Conservation (phyloP, 1,140 invertebrate species). For the Drosophila sp. region DNA sequence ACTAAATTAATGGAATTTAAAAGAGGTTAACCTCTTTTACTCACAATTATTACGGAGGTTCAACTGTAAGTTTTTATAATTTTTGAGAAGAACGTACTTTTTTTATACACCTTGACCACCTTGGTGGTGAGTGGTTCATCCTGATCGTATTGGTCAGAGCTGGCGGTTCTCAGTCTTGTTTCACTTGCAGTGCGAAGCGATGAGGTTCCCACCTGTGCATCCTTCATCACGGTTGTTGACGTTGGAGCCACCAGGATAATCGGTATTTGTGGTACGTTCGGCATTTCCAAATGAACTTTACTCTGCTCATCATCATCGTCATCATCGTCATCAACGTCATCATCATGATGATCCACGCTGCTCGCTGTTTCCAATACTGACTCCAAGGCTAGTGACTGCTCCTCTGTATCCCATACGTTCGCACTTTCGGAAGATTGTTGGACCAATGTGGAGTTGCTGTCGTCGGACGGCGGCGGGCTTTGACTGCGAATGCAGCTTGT, state of each 20-base stretch:
- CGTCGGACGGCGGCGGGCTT: background rate
- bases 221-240: background rate
- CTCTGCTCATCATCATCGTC: background rate
- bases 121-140: slow-evolving; percentile 58
- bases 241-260: background rate
- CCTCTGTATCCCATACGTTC: no score
- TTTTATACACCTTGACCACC: slow-evolving; percentile 56
- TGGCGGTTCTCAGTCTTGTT: background rate
- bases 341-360: no score
- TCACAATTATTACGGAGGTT: no score
- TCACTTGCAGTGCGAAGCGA: background rate
- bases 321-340: background rate
- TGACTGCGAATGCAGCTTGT: slow-evolving; percentile 14
- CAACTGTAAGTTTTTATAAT: background rate
- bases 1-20: no score
- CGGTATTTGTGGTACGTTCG: background rate
- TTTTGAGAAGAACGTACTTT: slow-evolving; percentile 44
- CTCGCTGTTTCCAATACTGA: no score
- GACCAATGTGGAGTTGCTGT: background rate
- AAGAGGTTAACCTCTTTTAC: no score
- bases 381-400: background rate
- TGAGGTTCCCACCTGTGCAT: slow-evolving; percentile 25
- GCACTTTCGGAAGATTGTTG: background rate
- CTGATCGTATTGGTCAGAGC: slow-evolving; percentile 32
- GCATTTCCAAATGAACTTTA: background rate